These are phyloP conservation scores for Polylopha cassiicola DNA, from an alignment of 2,888 invertebrate genomes.

Conservation along the genomic window DNA sequence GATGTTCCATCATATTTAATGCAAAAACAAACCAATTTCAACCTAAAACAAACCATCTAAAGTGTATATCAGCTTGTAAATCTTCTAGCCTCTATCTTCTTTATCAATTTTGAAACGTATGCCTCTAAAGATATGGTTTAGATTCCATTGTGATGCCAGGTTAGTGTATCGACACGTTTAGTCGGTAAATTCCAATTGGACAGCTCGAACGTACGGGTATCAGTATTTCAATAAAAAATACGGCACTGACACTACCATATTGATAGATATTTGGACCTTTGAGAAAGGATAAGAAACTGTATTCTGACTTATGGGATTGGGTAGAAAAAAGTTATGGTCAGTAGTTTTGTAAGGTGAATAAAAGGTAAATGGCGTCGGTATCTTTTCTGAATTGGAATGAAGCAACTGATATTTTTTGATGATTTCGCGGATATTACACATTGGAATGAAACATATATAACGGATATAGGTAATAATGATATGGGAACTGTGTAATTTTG, in stretches of 20 bases:
- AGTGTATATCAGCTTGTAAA: conserved; percentile 2
- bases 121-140: conserved; percentile 12
- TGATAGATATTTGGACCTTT: conserved; percentile 32
- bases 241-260: conserved; percentile 40
- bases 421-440: no score
- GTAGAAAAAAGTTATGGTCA: no score
- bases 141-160: conserved; percentile 24
- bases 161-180: conserved; percentile 36
- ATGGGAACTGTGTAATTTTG: no score
- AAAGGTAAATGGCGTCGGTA: no score
- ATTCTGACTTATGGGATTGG: conserved; percentile 2
- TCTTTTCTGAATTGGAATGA: no score
- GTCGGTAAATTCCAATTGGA: conserved; percentile 49
- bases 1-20: conserved; percentile 9
- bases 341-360: no score
- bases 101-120: conserved; percentile 3
- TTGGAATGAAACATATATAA: no score
- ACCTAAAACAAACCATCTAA: not conserved
- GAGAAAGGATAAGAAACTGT: conserved; percentile 19
- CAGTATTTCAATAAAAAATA: conserved; percentile 55
- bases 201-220: conserved; percentile 39
- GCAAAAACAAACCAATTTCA: not conserved
- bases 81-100: not conserved
- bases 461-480: no score
- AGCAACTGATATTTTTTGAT: no score